Conservation (phyloP, 2,113 vertebrate genomes). For the Xyrauchen texanus region DNA sequence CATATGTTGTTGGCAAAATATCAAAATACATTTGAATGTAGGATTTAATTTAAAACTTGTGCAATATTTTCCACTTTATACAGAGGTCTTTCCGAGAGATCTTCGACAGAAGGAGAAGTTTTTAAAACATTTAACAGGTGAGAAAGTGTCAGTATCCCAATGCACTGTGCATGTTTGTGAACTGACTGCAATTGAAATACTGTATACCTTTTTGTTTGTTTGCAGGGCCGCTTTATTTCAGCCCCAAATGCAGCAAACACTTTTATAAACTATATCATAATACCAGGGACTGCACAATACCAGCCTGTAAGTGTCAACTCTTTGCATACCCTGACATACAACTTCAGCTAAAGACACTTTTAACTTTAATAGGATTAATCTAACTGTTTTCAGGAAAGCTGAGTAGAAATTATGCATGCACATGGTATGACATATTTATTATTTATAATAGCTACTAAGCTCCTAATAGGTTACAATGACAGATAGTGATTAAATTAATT, state of each 20-base stretch:
- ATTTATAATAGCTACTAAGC: no score
- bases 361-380: not conserved
- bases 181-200: not conserved
- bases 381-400: not conserved
- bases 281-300: conserved; percentile 89
- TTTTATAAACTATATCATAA: conserved; percentile 91
- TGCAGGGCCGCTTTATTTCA: conserved; percentile 90
- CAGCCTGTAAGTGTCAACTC: conserved; percentile 83
- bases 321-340: conserved; percentile 7
- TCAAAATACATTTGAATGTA: not conserved
- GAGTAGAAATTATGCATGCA: not conserved
- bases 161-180: not conserved
- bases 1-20: not conserved
- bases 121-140: conserved; percentile 91
- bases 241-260: conserved; percentile 90
- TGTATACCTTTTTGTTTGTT: conserved; percentile 45
- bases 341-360: not conserved
- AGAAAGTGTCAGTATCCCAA: conserved; percentile 4
- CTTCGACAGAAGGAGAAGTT: conserved; percentile 89
- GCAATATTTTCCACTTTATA: not conserved
- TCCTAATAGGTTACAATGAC: no score
- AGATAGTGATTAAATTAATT: no score
- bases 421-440: no score
- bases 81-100: conserved; percentile 87
- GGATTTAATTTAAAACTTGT: not conserved